phyloP scores from a whole-genome alignment of 2,888 invertebrate species.

The Sinodicranocentrus sp. region DNA sequence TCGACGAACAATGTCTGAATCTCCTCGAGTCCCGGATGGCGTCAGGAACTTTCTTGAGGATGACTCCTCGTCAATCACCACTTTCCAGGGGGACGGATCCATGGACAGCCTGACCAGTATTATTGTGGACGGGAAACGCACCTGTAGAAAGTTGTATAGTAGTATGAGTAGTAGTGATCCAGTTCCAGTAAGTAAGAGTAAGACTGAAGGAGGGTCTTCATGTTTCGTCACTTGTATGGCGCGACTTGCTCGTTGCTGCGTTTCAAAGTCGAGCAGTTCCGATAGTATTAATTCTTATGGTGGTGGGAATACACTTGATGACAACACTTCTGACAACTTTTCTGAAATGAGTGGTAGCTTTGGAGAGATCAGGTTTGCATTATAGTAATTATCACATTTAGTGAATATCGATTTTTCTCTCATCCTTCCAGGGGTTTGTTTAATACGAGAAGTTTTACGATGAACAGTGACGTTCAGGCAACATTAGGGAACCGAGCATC shows the following conservation, averaged over 20 bases:
- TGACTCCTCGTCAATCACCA: not conserved
- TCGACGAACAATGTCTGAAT: slow-evolving; percentile 56
- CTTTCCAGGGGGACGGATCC: slow-evolving; percentile 3
- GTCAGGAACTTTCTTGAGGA: not conserved
- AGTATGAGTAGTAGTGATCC: not conserved
- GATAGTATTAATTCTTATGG: slow-evolving; percentile 16
- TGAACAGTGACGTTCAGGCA: slow-evolving; percentile 66
- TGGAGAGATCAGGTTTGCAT: not conserved
- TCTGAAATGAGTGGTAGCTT: not conserved
- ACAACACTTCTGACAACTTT: not conserved
- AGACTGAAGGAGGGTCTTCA: slow-evolving; percentile 35
- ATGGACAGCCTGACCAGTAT: slow-evolving; percentile 50
- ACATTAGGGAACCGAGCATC: slow-evolving; percentile 55
- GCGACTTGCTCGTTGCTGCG: slow-evolving; percentile 35
- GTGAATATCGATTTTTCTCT: not conserved
- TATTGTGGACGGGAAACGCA: slow-evolving; percentile 27
- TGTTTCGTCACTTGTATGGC: slow-evolving; percentile 32
- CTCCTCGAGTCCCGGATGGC: slow-evolving; percentile 2
- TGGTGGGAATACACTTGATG: not conserved
- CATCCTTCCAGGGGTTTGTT: slow-evolving; percentile 63
- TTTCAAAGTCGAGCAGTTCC: not conserved
- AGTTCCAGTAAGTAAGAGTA: not conserved
- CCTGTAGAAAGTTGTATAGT: not conserved
- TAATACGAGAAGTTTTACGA: slow-evolving; percentile 71
- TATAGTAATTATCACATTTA: not conserved